A percentile compares a stretch with the other conserved stretches of the same genome.
These are phyloP conservation scores for Drosophila ohnishii DNA, from an alignment of 1,140 invertebrate genomes.

Conservation along the genomic window DNA sequence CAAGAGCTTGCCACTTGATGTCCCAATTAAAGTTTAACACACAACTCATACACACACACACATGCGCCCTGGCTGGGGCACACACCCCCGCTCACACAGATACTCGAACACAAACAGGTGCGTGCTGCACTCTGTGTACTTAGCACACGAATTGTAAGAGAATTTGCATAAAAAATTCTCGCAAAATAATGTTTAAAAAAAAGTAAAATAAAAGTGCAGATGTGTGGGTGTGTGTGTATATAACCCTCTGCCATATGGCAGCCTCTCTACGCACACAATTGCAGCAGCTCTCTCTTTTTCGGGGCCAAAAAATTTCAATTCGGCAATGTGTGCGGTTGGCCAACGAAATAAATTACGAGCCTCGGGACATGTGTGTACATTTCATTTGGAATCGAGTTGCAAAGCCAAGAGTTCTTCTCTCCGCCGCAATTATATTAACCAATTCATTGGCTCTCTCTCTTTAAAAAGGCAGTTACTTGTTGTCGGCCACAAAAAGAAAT, in stretches of 20 bases:
- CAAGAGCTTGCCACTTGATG: slow-evolving; percentile 69
- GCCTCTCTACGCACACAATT: slow-evolving; percentile 1
- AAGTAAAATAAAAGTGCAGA: slow-evolving; percentile 23
- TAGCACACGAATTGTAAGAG: slow-evolving; percentile 70
- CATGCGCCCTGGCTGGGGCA: neutral
- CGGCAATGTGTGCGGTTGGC: slow-evolving; percentile 23
- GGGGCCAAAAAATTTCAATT: slow-evolving; percentile 16
- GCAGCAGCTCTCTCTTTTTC: slow-evolving; percentile 22
- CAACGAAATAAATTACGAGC: slow-evolving; percentile 32
- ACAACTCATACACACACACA: slow-evolving; percentile 26
- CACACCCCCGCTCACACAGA: slow-evolving; percentile 17
- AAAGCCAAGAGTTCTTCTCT: slow-evolving; percentile 24
- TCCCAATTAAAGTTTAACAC: slow-evolving; percentile 78
- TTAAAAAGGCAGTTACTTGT: slow-evolving; percentile 9
- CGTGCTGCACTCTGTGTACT: slow-evolving; percentile 65
- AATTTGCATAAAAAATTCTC: slow-evolving; percentile 72
- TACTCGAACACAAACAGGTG: slow-evolving; percentile 49
- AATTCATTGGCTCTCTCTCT: slow-evolving; percentile 13
- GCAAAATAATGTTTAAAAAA: slow-evolving; percentile 49
- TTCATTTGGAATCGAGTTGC: slow-evolving; percentile 31
- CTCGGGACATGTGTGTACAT: slow-evolving; percentile 37
- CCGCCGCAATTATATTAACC: slow-evolving; percentile 31
- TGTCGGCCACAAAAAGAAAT: neutral
- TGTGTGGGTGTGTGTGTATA: neutral
- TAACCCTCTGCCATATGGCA: slow-evolving; percentile 30